Conservation (phyloP, 2,113 vertebrate species). For the Pampusana beccarii region DNA sequence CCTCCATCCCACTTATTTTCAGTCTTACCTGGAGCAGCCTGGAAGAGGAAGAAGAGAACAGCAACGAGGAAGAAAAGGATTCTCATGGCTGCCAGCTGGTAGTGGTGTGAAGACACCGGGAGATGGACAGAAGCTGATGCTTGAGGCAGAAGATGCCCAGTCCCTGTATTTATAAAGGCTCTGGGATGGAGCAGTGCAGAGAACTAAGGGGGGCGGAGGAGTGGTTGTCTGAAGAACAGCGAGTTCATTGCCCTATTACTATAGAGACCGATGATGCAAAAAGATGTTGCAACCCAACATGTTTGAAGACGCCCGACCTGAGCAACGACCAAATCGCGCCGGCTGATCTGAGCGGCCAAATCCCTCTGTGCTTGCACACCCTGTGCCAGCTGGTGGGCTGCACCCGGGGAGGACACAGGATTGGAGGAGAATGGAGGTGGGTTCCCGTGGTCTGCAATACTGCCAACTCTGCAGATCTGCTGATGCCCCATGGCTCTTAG, state of each 20-base stretch:
- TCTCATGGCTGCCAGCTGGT: constrained; percentile 23
- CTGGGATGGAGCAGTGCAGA: neutral
- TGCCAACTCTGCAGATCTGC: neutral
- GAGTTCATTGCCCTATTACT: constrained; percentile 28
- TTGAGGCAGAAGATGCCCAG: neutral
- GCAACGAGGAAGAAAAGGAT: constrained; percentile 53
- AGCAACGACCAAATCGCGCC: neutral
- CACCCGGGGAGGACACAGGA: neutral
- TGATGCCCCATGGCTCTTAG: neutral
- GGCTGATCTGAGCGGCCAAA: neutral
- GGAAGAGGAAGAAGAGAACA: constrained; percentile 58
- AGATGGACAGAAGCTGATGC: neutral
- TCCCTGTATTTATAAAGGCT: constrained; percentile 22
- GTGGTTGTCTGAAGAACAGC: neutral
- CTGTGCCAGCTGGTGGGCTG: constrained; percentile 23
- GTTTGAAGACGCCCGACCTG: neutral
- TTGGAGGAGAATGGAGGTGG: constrained; percentile 61
- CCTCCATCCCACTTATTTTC: neutral
- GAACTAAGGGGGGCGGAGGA: neutral
- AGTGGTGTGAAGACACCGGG: neutral
- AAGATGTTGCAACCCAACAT: constrained; percentile 30
- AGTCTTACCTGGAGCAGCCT: constrained; percentile 46
- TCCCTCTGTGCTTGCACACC: neutral
- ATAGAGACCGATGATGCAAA: constrained; percentile 10
- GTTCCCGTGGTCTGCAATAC: neutral